A percentile compares a stretch with the other conserved stretches of the same genome.
These are phyloP conservation scores for Tricholaema leucomelas DNA, from an alignment of 2,113 vertebrate species.

Conservation along the genomic window DNA sequence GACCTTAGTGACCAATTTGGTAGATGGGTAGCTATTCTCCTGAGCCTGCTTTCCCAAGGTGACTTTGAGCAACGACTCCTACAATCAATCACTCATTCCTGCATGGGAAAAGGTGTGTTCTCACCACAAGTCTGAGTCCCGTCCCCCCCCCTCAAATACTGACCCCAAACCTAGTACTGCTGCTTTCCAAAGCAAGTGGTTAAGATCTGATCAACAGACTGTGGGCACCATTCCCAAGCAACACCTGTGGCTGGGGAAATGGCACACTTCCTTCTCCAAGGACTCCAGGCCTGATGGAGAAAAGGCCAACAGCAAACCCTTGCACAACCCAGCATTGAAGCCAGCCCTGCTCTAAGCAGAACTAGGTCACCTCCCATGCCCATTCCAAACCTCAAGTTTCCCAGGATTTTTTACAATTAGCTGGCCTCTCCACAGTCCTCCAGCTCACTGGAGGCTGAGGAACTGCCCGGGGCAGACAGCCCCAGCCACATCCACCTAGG, in stretches of 20 bases:
- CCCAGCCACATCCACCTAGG: neutral
- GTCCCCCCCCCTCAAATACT: neutral
- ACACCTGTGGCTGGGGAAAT: rapidly evolving
- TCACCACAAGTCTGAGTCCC: rapidly evolving
- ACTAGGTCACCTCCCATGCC: neutral
- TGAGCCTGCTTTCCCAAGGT: neutral
- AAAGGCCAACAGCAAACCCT: neutral
- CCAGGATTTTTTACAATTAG: neutral
- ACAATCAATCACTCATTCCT: neutral
- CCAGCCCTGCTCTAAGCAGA: neutral
- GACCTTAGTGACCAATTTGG: neutral
- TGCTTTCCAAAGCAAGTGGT: neutral
- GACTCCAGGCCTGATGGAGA: neutral
- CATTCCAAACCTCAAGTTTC: neutral
- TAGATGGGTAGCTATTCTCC: neutral
- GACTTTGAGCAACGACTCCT: neutral
- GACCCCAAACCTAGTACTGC: neutral
- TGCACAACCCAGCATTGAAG: neutral
- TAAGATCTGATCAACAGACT: neutral
- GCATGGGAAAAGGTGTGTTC: neutral
- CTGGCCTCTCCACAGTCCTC: neutral
- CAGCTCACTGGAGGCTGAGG: neutral
- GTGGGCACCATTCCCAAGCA: neutral
- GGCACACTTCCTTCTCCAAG: neutral
- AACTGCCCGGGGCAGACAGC: neutral